phyloP scores from a whole-genome alignment of 2,888 invertebrate species.

The Diaperis boleti region DNA sequence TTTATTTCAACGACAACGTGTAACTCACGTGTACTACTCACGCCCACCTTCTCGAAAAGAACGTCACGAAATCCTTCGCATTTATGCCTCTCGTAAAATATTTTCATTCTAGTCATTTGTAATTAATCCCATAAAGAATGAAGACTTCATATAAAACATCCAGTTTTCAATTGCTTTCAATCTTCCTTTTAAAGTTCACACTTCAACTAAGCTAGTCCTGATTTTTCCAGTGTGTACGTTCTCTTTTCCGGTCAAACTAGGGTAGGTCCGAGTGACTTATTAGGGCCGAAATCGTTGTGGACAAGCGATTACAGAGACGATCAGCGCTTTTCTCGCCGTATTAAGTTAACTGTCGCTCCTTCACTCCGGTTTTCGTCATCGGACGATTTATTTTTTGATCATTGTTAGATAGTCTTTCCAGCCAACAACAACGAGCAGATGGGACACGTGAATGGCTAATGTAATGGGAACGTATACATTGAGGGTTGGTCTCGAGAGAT shows the following conservation, averaged over 20 bases:
- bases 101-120: no score
- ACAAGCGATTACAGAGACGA: conserved; percentile 64
- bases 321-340: conserved; percentile 62
- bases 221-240: conserved; percentile 19
- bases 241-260: conserved; percentile 29
- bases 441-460: conserved; percentile 39
- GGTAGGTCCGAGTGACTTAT: conserved; percentile 61
- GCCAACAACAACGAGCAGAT: conserved; percentile 27
- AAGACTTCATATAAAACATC: background rate
- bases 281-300: conserved; percentile 62
- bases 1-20: no score
- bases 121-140: no score
- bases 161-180: background rate
- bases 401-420: conserved; percentile 1
- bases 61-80: no score
- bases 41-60: no score
- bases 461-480: conserved; percentile 32
- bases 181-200: background rate
- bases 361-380: conserved; percentile 25
- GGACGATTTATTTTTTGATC: conserved; percentile 17
- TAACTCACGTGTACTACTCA: no score
- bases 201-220: conserved; percentile 26
- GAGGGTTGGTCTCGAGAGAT: conserved; percentile 23
- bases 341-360: conserved; percentile 59
- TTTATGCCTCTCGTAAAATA: no score